A percentile compares a stretch with the other conserved stretches of the same genome.
Conservation (phyloP, 2,113 vertebrate genomes). For the Cepphus grylle region DNA sequence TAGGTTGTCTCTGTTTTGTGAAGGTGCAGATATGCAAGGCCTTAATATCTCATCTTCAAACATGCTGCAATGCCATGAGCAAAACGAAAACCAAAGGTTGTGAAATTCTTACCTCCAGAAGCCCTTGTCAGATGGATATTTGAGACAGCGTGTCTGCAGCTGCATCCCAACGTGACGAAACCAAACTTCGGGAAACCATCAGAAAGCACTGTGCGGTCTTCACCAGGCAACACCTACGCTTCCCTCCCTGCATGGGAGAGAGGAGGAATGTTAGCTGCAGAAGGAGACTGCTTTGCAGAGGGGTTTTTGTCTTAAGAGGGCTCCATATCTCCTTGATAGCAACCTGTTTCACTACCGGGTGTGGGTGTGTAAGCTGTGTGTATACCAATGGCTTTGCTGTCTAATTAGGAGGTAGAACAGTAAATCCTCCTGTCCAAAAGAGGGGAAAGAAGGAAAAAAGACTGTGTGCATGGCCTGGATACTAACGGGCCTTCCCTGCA, state of each 20-base stretch:
- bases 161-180: background rate
- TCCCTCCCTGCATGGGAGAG: background rate
- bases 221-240: background rate
- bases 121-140: background rate
- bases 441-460: background rate
- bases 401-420: background rate
- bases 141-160: background rate
- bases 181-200: background rate
- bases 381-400: background rate
- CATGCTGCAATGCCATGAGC: background rate
- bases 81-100: background rate
- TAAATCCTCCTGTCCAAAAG: background rate
- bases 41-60: background rate
- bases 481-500: background rate
- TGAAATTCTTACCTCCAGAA: background rate
- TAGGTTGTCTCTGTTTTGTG: background rate
- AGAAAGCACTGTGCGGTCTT: background rate
- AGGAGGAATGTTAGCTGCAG: background rate
- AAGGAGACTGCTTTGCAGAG: background rate
- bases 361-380: background rate
- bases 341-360: background rate
- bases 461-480: background rate
- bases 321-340: background rate
- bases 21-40: background rate
- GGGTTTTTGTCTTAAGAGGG: background rate